Percentiles rank a stretch among this genome's conserved stretches.
Evolutionary conservation across 2,888 invertebrate genomes (phyloP).

Genomic region (Yponomeuta sedellus): DNA sequence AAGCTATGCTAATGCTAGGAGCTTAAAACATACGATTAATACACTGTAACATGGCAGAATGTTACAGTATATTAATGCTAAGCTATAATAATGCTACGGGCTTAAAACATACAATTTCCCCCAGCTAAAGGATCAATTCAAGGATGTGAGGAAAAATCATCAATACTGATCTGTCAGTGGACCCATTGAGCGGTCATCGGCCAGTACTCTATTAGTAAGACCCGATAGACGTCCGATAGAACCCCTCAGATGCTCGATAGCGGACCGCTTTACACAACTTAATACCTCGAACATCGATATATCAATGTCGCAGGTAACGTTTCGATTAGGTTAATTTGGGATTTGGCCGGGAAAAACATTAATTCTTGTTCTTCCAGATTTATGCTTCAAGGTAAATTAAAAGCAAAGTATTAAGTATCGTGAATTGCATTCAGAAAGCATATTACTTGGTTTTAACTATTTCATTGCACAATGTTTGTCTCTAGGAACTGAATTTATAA

Average conservation of each 20-base stretch:
- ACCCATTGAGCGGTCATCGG: slow-evolving; percentile 13
- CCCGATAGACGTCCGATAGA: slow-evolving; percentile 15
- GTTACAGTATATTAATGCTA: too few relatives aligned
- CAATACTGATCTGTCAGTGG: neutral
- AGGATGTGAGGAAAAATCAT: slow-evolving; percentile 4
- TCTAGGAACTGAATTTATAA: too few relatives aligned
- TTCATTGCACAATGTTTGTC: too few relatives aligned
- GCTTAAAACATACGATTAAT: too few relatives aligned
- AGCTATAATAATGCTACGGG: too few relatives aligned
- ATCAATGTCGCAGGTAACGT: slow-evolving; percentile 33
- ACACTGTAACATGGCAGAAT: too few relatives aligned
- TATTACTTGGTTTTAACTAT: too few relatives aligned
- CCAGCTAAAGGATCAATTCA: neutral
- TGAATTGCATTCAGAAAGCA: too few relatives aligned
- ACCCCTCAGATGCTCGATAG: slow-evolving; percentile 26
- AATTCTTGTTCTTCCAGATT: neutral
- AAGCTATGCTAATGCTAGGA: too few relatives aligned
- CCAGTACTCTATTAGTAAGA: neutral
- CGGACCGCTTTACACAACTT: slow-evolving; percentile 61
- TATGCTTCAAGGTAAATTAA: too few relatives aligned
- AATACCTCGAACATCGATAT: slow-evolving; percentile 58
- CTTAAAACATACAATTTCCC: too few relatives aligned
- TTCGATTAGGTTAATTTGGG: neutral
- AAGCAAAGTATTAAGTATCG: too few relatives aligned
- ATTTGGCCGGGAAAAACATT: neutral